Base-by-base conservation (phyloP, 2,113 vertebrate species). In the Parotia lawesii region DNA sequence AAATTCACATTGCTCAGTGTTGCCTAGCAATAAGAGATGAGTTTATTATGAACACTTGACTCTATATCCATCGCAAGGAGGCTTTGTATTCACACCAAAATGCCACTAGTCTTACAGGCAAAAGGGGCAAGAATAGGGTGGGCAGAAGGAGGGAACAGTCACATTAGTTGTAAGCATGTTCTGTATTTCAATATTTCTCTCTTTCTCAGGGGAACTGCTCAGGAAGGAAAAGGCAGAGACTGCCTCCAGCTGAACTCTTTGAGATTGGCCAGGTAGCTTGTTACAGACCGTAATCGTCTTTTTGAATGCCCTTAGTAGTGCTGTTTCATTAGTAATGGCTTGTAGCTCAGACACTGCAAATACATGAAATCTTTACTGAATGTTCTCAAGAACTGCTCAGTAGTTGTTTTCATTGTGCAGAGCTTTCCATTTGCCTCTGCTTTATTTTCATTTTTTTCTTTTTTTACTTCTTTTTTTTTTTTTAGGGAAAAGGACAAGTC, bases 1-100 rank as follows among this genome's bases (percentile, higher is more conserved):
- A 98, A 98, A 98, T 98, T 98, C 98, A 97, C 97, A 97, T 98
- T 97, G 96, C 97, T 97, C 95, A 97, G 97, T 97, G 98, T 98
- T 98, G 98, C 98, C 97, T 98, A 98, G 98, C 98, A 98, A 98
- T 98, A 97, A 97, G 96, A 94, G 93, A 98, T 96, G 96, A 97
- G 96, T 97, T 96, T 97, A 96, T 95, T 97, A 96, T 96, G 96
- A 98, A 96, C 97, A 78, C 96, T 89, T 97, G 97, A 96, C 96
- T 98, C 96, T 95, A 96, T 92, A 97, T 94, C 95, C 95, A 70
- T 94, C 45, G 77, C 82, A 77, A 87, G 93, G 65, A 83, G 73
- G 85, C 94, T 97, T 96, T 97, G 79, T 96, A 90, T 96, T 96
- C 93, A 84, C 93, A 95, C 87, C 74, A 82, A 94, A 96, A 96